Conservation (phyloP, 2,888 invertebrate genomes). For the Drosophila recens region DNA sequence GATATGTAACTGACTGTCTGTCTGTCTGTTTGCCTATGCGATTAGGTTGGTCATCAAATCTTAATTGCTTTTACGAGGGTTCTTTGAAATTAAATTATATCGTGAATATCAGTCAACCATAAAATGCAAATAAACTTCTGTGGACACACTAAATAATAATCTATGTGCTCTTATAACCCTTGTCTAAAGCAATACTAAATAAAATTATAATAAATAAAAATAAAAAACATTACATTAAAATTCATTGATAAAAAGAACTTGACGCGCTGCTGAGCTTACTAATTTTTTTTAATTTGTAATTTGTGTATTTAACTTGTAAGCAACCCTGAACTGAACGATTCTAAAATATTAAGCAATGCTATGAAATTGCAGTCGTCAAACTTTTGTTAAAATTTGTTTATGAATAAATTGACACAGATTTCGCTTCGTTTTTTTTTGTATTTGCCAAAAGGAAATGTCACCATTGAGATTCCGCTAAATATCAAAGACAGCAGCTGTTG, state of each 20-base stretch:
- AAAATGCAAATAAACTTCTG: background rate
- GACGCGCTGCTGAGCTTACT: conserved; percentile 27
- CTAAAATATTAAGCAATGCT: conserved; percentile 23
- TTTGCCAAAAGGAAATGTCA: conserved; percentile 39
- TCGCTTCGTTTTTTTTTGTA: background rate
- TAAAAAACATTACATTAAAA: conserved; percentile 21
- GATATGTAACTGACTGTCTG: conserved; percentile 45
- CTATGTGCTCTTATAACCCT: too few species aligned
- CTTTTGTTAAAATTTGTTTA: conserved; percentile 7
- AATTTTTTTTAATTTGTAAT: conserved; percentile 21
- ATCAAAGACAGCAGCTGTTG: conserved; percentile 37
- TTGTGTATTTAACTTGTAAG: background rate
- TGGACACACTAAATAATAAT: background rate
- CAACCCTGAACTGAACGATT: conserved; percentile 20
- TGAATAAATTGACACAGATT: conserved; percentile 38
- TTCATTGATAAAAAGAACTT: conserved; percentile 20
- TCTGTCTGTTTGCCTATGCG: conserved; percentile 9
- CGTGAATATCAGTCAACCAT: background rate
- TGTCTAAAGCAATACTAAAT: background rate
- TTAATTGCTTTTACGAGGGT: conserved; percentile 48
- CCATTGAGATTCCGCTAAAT: conserved; percentile 44
- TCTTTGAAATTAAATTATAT: background rate
- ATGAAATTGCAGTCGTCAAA: conserved; percentile 33
- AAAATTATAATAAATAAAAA: background rate
- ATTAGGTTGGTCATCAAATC: conserved; percentile 52